Percentiles rank a stretch among this genome's conserved stretches.
Evolutionary conservation across 2,888 invertebrate genomes (phyloP).

Genomic region (Gari tellinella): DNA sequence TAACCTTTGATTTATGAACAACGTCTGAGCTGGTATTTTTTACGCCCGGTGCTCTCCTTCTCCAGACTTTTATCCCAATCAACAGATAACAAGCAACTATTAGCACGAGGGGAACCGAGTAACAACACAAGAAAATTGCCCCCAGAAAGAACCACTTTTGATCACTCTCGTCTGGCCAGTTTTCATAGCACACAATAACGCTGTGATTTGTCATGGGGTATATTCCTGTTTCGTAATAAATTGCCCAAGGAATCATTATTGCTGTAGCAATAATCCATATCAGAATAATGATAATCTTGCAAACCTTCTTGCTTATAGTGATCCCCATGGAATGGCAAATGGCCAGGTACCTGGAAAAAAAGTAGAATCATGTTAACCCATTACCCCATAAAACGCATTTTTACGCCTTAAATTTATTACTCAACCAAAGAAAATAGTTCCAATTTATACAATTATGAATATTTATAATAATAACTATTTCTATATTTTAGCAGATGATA

Average conservation of each 20-base stretch:
- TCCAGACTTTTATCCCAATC: constrained; percentile 96
- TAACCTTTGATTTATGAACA: constrained; percentile 94
- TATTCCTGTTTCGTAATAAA: constrained; percentile 90
- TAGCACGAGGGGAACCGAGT: constrained; percentile 94
- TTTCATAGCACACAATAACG: constrained; percentile 60
- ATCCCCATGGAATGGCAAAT: constrained; percentile 97
- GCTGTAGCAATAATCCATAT: constrained; percentile 95
- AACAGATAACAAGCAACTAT: constrained; percentile 96
- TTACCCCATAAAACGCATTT: too few species aligned
- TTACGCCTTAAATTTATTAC: too few species aligned
- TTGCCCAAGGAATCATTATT: constrained; percentile 95
- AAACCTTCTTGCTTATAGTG: constrained; percentile 90
- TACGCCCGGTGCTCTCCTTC: constrained; percentile 94
- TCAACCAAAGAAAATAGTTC: too few species aligned
- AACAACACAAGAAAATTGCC: constrained; percentile 94
- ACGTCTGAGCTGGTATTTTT: constrained; percentile 85
- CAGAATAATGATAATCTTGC: constrained; percentile 93
- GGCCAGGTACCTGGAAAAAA: constrained; percentile 97
- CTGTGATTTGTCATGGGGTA: constrained; percentile 29
- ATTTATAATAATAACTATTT: too few species aligned
- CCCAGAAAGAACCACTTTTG: constrained; percentile 94
- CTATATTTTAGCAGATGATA: too few species aligned
- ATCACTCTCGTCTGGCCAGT: constrained; percentile 93
- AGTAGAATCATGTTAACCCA: too few species aligned
- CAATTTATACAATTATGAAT: too few species aligned